Base-by-base conservation (phyloP, 2,888 invertebrate genomes). In the Choristoneura rosaceana region DNA sequence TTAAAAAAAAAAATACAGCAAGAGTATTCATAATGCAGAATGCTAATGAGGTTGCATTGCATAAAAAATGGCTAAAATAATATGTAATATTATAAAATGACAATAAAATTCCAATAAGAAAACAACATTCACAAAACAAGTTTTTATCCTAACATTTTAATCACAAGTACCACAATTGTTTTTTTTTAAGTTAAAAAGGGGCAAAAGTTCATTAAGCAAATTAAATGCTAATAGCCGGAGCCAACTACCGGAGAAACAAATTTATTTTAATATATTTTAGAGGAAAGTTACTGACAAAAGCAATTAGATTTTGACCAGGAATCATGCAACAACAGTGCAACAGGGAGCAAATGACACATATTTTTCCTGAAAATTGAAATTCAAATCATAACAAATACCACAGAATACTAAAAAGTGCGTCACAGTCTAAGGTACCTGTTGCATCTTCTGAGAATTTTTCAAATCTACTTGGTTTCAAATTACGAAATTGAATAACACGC, bases 391-490 rank as follows among this genome's bases (percentile, higher is more conserved):
- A 4, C 50, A 60, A 64, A 4, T 59, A 12, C 50, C 68, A 60
- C 59, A 69, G 55, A 64, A 69, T 59, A 59, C 50, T 59, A 69
- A 73, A 73, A 69, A 73, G 69, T 74, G 74, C 74, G 74, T 73
- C 73, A 73, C 43, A 74, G 41, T 33, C 3, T n/a, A 45, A 59
- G 43, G 50, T 74, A 74, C 74, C 74, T 74, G 74, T 74, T 74
- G 74, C 74, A 50, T 59, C 8, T 73, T 73, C 69, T 74, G 62
- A 69, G 66, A 73, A 74, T 47, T 70, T 79, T 80, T 79, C 78
- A 76, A 79, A 78, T 78, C 75, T 78, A 82, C 79, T 77, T 79
- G 78, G 63, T 66, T 78, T 84, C 84, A 76, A 75, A 84, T 85
- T 87, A 82, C 87, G 82, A 79, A 75, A 74, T 75, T 79, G 74